A percentile compares a stretch with the other conserved stretches of the same genome.
These are phyloP conservation scores for Stigmatopora nigra DNA, from an alignment of 2,113 vertebrate species.

Conservation along the genomic window DNA sequence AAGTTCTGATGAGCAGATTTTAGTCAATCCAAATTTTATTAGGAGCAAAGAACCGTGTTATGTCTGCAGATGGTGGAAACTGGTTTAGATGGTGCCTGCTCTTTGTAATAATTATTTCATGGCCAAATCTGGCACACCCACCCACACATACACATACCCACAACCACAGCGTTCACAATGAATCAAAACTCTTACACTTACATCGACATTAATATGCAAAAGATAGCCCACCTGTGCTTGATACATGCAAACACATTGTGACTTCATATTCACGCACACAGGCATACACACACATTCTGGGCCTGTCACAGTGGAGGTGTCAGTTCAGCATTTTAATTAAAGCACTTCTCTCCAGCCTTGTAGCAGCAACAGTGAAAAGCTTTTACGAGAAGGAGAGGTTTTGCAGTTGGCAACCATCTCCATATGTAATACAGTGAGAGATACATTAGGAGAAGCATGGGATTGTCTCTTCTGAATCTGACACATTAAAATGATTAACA, in stretches of 20 bases:
- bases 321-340: constrained; percentile 53
- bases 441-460: constrained; percentile 40
- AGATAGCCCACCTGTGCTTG: constrained; percentile 4
- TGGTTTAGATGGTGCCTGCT: constrained; percentile 32
- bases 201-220: constrained; percentile 18
- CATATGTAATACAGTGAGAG: constrained; percentile 45
- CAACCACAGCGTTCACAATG: not conserved
- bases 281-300: not conserved
- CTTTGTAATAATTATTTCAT: constrained; percentile 41
- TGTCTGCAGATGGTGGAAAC: constrained; percentile 38
- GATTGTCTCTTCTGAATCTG: not conserved
- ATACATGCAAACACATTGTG: not conserved
- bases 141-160: constrained; percentile 1
- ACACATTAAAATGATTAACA: too few species aligned
- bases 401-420: constrained; percentile 35
- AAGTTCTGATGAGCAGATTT: not conserved
- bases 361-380: constrained; percentile 46
- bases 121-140: not conserved
- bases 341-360: constrained; percentile 23
- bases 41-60: constrained; percentile 24
- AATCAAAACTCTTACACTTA: not conserved
- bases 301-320: constrained; percentile 19
- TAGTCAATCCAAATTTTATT: constrained; percentile 15
- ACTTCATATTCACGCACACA: not conserved
- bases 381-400: constrained; percentile 36